These are phyloP conservation scores for Tortrix viridana DNA, from an alignment of 2,888 invertebrate genomes.

Conservation along the genomic window DNA sequence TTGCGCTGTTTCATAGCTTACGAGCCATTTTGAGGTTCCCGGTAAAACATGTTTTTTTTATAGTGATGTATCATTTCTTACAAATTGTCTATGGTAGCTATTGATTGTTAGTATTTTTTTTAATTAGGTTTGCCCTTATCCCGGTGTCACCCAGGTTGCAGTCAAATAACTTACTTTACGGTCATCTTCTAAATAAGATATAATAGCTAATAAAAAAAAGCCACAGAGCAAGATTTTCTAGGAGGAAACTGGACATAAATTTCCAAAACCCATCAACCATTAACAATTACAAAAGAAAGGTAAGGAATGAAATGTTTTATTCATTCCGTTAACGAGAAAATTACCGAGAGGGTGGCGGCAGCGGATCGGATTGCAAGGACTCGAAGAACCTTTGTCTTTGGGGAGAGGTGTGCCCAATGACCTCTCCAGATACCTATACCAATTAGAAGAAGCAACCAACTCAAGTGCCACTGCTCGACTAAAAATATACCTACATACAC, in stretches of 20 bases:
- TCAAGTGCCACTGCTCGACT: conserved; percentile 43
- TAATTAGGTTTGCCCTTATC: background rate
- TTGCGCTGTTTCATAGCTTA: conserved; percentile 82
- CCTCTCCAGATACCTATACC: conserved; percentile 71
- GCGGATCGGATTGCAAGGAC: conserved; percentile 81
- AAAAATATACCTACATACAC: conserved; percentile 6
- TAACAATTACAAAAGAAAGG: conserved; percentile 83
- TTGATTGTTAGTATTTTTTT: conserved; percentile 51
- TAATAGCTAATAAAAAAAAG: conserved; percentile 66
- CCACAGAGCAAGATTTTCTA: conserved; percentile 59
- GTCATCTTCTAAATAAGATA: conserved; percentile 50
- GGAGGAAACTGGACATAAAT: conserved; percentile 71
- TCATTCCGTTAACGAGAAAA: conserved; percentile 83
- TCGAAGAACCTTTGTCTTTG: conserved; percentile 76
- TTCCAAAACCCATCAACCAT: conserved; percentile 81
- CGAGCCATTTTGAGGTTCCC: conserved; percentile 77
- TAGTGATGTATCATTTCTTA: conserved; percentile 68
- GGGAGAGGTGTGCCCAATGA: conserved; percentile 77
- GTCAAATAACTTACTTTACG: no score
- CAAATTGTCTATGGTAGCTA: conserved; percentile 60
- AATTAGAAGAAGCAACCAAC: conserved; percentile 71
- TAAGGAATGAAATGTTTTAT: conserved; percentile 84
- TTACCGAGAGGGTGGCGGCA: conserved; percentile 75
- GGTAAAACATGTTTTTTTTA: conserved; percentile 76
- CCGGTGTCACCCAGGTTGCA: background rate